Evolutionary conservation across 2,113 vertebrate genomes (phyloP), one percentile per base, ranked within the genome.

Genomic region (Ictalurus punctatus): DNA sequence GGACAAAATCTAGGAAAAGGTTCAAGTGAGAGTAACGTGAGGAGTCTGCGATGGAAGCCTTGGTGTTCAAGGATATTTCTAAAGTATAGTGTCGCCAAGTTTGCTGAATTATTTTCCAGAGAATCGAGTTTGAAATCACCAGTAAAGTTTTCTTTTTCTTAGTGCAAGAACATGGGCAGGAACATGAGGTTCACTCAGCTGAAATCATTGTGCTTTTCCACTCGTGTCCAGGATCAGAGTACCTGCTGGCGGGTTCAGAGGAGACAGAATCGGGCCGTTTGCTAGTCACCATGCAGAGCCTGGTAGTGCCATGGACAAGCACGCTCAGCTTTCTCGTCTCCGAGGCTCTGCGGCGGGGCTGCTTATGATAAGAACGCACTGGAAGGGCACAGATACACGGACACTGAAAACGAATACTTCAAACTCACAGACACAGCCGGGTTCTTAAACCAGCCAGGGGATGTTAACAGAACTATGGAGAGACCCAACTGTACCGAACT

Each of bases 221-320:
- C 27, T n/a, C 89, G 78, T 34, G 59, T 81, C 6, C 87, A 98
- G 97, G 97, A 85, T 94, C 93, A 79, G 96, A 97, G 73, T 97
- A 98, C 90, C 93, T 98, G 61, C 96, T 98, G 86, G 97, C 96
- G 30, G 97, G 97, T 78, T 95, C 96, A 37, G 97, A 97, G n/a
- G 97, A 97, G 76, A 91, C 89, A 0, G 91, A 92, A 89, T 96
- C 94, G 0, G 96, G 95, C 58, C 96, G 95, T 85, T 94, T 97
- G 91, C 93, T 98, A 67, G 96, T 98, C 93, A 97, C 97, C 89
- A 95, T 97, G 96, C 96, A 97, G 92, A 97, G 97, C 58, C 81
- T 97, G 4, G 97, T 96, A 67, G 96, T 96, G 83, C 96, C 96
- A 56, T 97, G 97, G 97, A 96, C 97, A 34, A 93, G 96, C 0